These are phyloP conservation scores for Phaonia tiefii DNA, from an alignment of 2,888 invertebrate genomes.

Conservation along the genomic window DNA sequence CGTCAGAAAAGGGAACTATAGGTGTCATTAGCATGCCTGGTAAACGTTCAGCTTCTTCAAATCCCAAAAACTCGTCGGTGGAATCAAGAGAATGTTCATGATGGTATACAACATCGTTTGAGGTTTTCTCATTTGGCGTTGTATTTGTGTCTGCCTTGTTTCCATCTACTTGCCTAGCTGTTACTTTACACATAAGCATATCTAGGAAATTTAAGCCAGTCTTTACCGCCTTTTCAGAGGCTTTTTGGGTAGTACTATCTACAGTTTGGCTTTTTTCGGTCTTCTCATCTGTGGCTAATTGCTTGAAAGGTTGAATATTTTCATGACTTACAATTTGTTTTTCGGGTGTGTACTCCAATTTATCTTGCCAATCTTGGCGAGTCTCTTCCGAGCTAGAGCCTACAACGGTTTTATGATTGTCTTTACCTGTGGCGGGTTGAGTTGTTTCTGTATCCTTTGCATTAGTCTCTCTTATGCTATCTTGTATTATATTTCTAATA, in stretches of 20 bases:
- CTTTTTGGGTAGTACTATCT: conserved; percentile 33
- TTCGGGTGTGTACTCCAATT: conserved; percentile 66
- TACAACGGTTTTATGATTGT: too few species aligned
- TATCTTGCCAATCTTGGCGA: conserved; percentile 58
- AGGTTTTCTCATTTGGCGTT: not conserved
- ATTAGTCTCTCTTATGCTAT: conserved; percentile 13
- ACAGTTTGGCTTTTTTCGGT: conserved; percentile 62
- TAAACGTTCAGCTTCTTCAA: conserved; percentile 75
- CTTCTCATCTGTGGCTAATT: conserved; percentile 62
- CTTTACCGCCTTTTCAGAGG: conserved; percentile 48
- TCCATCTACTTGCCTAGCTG: not conserved
- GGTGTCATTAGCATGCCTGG: conserved; percentile 80
- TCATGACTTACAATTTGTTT: conserved; percentile 63
- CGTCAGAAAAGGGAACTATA: conserved; percentile 73
- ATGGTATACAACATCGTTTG: conserved; percentile 24
- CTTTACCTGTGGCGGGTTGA: not conserved
- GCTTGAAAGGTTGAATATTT: conserved; percentile 52
- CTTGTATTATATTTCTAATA: conserved; percentile 30
- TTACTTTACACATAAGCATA: conserved; percentile 77
- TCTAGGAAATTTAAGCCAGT: conserved; percentile 74
- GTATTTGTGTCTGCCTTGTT: not conserved
- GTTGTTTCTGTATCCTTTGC: conserved; percentile 20
- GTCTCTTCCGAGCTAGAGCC: not conserved
- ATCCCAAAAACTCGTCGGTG: conserved; percentile 77
- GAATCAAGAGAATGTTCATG: conserved; percentile 67